Base-by-base conservation (phyloP, 2,888 invertebrate genomes). In the Drosophila dives region DNA sequence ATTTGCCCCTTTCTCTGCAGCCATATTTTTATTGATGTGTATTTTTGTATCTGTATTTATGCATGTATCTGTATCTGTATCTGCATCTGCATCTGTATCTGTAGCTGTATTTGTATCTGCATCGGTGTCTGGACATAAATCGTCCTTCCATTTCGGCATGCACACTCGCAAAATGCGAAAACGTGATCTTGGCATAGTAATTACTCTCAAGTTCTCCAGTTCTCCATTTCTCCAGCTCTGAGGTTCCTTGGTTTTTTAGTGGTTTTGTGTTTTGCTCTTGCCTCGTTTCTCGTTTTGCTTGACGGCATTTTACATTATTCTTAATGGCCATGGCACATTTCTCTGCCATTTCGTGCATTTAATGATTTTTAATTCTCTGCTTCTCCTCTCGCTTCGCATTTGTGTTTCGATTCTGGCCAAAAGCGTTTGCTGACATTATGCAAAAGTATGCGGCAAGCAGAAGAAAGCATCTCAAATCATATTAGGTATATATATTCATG, bases 291-390 rank as follows among this genome's bases (percentile, higher is more conserved):
- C 15, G 45, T 53, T 34, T 38, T 54, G 33, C 33, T 69, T 67
- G 83, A 38, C 59, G 59, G 70, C 77, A 76, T 53, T 29, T 29
- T 29, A 29, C 5, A 83, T 77, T 71, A 81, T 86, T 83, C 89
- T 89, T 84, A 83, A 84, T 84, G 84, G 89, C 87, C 87, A 55
- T 86, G 89, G 87, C 84, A 89, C 89, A 89, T 87, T 89, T 85
- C 87, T 86, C 77, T 84, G 84, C 75, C 89, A 79, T 89, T 89
- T 89, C 89, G 85, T 85, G 89, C 87, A 85, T 86, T 89, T 89
- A 86, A 85, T 85, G 84, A 85, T 84, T 68, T 56, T 68, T 49
- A 42, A 29, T 86, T 81, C 83, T 83, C 73, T 72, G 72, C 29
- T 63, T 70, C 50, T 48, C n/a, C 20, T 45, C 60, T 65, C n/a